Percentiles rank a stretch among this genome's conserved stretches.
Evolutionary conservation across 1,140 invertebrate genomes (phyloP).

Genomic region (Drosophila burlai): DNA sequence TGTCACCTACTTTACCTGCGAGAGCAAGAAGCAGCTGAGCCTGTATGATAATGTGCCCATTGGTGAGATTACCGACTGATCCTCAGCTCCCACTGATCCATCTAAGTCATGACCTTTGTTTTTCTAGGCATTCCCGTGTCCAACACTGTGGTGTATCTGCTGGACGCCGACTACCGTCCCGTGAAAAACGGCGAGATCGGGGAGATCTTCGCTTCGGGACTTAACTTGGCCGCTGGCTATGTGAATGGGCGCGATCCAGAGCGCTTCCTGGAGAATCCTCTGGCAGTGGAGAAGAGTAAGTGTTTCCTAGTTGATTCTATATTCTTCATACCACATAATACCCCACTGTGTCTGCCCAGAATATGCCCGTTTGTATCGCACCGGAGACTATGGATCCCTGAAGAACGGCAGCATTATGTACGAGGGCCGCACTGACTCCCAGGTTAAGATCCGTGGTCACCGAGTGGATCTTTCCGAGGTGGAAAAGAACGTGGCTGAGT

Average conservation of each 20-base stretch:
- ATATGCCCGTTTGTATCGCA: slow-evolving; percentile 90
- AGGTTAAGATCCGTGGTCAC: slow-evolving; percentile 94
- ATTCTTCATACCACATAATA: not conserved
- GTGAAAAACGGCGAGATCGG: slow-evolving; percentile 90
- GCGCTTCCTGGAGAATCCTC: slow-evolving; percentile 90
- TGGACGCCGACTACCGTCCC: slow-evolving; percentile 89
- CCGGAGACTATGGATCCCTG: slow-evolving; percentile 93
- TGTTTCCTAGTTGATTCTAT: not conserved
- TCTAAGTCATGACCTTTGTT: slow-evolving; percentile 85
- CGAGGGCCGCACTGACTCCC: slow-evolving; percentile 93
- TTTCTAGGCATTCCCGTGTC: slow-evolving; percentile 87
- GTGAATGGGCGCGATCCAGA: slow-evolving; percentile 90
- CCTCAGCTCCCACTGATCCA: not conserved
- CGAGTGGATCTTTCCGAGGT: slow-evolving; percentile 94
- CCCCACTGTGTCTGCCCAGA: slow-evolving; percentile 83
- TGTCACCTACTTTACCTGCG: slow-evolving; percentile 89
- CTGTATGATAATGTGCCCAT: slow-evolving; percentile 91
- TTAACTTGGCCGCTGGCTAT: slow-evolving; percentile 92
- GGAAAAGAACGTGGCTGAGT: slow-evolving; percentile 87
- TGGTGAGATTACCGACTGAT: slow-evolving; percentile 86
- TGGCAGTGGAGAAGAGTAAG: slow-evolving; percentile 89
- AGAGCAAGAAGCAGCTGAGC: slow-evolving; percentile 87
- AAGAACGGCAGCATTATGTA: slow-evolving; percentile 90
- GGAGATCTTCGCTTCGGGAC: slow-evolving; percentile 92
- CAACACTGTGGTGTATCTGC: slow-evolving; percentile 92